Base-by-base conservation (phyloP, 2,888 invertebrate genomes). In the Apomyelois bistriatella region DNA sequence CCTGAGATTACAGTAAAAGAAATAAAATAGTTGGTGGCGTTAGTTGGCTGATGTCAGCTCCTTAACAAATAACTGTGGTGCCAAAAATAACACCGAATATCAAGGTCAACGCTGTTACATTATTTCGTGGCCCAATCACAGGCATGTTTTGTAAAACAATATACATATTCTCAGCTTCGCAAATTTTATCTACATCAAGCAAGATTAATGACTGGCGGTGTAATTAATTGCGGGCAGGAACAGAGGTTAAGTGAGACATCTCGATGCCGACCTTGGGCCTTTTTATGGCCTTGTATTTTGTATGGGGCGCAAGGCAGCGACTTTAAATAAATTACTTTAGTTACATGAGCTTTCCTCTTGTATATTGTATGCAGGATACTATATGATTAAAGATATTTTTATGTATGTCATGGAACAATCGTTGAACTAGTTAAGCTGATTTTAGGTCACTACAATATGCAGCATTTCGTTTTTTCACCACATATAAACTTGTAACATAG, bases 181-280 rank as follows among this genome's bases (percentile, higher is more conserved):
- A 53, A 51, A 54, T 58, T 56, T 54, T 55, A 57, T 58, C 55
- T 53, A 50, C 58, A 58, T 53, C 54, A 56, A 46, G 30, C 51
- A 52, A 57, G 58, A 61, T 61, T 61, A 58, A 61, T 61, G 57
- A 56, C 49, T 38, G 30, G 30, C 22, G 30, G 28, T 10, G 54
- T 61, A 61, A 61, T 61, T 61, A 61, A 61, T 59, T 35, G 55
- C 48, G 50, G 41, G 32, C 35, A 48, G 53, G 53, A 53, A 15
- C 30, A 38, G 52, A 52, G 58, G 50, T 36, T 48, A 47, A 48
- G 51, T 48, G 48, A 48, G 48, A 50, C 38, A 41, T 41, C 43
- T 13, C 53, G 13, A 49, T 37, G 48, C 36, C 48, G 43, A 52
- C 52, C 53, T 52, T 56, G 52, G 30, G 35, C 52, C 42, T 46